Evolutionary conservation across 2,797 vertebrate genomes (phyloP).

Genomic region (Sitta carolinensis): DNA sequence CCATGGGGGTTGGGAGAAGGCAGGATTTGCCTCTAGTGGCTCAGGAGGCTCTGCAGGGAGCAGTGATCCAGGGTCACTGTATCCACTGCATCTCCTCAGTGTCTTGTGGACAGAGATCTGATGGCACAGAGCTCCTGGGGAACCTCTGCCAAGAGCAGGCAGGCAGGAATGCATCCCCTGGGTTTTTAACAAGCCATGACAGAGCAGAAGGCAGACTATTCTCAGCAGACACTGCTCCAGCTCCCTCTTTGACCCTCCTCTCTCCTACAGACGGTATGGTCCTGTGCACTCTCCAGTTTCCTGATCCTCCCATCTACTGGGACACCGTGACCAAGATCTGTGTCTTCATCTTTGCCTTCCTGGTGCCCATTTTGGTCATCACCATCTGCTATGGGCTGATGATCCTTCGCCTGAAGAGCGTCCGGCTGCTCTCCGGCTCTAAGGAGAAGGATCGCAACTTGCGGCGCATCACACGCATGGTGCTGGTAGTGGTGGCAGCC

Average conservation of each 20-base stretch:
- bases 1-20: accelerated
- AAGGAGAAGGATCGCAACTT: constrained; percentile 94
- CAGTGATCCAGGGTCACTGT: background rate
- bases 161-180: background rate
- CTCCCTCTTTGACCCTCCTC: background rate
- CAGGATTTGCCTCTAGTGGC: background rate
- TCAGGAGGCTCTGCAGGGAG: background rate
- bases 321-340: constrained; percentile 92
- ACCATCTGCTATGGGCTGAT: constrained; percentile 96
- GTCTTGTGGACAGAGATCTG: background rate
- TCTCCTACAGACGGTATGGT: constrained; percentile 79
- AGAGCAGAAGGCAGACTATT: background rate
- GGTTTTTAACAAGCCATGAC: background rate
- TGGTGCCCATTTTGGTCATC: constrained; percentile 93
- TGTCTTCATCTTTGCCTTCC: constrained; percentile 95
- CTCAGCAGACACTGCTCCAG: background rate
- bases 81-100: background rate
- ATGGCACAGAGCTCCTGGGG: background rate
- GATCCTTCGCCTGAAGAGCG: constrained; percentile 93
- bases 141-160: background rate
- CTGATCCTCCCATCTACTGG: constrained; percentile 89
- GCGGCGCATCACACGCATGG: constrained; percentile 95
- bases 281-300: constrained; percentile 87
- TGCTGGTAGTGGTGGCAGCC: constrained; percentile 93
- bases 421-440: constrained; percentile 93